These are phyloP conservation scores for Encarsia formosa DNA, from an alignment of 2,888 invertebrate genomes.

Conservation along the genomic window DNA sequence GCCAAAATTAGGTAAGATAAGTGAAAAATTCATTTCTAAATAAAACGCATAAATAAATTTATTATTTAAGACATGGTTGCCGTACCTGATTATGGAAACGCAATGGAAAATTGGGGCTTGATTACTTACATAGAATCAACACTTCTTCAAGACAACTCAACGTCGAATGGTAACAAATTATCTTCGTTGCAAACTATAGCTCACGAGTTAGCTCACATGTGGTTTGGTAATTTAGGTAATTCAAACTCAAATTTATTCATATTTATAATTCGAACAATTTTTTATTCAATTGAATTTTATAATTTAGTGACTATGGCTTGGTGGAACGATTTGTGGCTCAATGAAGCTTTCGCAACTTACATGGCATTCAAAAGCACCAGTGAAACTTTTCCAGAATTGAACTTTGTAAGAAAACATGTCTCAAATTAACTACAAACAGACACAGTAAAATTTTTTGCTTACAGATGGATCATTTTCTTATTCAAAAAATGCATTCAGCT, in stretches of 20 bases:
- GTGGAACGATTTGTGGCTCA: slow-evolving; percentile 93
- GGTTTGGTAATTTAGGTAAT: slow-evolving; percentile 84
- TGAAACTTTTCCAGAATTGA: slow-evolving; percentile 71
- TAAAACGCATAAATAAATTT: no score
- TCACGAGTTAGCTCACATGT: slow-evolving; percentile 94
- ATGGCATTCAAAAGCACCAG: slow-evolving; percentile 78
- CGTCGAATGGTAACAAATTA: slow-evolving; percentile 73
- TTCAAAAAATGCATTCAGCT: slow-evolving; percentile 68
- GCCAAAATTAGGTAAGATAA: slow-evolving; percentile 73
- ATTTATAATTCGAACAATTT: no score
- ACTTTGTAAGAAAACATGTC: slow-evolving; percentile 64
- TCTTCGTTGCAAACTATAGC: slow-evolving; percentile 77
- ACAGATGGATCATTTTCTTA: slow-evolving; percentile 74
- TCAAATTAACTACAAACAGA: neutral
- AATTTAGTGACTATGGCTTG: slow-evolving; percentile 86
- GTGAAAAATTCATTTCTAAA: slow-evolving; percentile 3
- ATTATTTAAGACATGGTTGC: slow-evolving; percentile 72
- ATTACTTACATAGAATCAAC: slow-evolving; percentile 87
- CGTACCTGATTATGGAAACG: slow-evolving; percentile 86
- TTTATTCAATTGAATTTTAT: no score
- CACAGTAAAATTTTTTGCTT: slow-evolving; percentile 34
- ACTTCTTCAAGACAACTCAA: slow-evolving; percentile 73
- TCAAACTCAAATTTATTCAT: no score
- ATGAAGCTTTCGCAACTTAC: slow-evolving; percentile 89
- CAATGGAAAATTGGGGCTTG: slow-evolving; percentile 95